phyloP scores from a whole-genome alignment of 2,797 vertebrate genomes.

The Botia almorhae region DNA sequence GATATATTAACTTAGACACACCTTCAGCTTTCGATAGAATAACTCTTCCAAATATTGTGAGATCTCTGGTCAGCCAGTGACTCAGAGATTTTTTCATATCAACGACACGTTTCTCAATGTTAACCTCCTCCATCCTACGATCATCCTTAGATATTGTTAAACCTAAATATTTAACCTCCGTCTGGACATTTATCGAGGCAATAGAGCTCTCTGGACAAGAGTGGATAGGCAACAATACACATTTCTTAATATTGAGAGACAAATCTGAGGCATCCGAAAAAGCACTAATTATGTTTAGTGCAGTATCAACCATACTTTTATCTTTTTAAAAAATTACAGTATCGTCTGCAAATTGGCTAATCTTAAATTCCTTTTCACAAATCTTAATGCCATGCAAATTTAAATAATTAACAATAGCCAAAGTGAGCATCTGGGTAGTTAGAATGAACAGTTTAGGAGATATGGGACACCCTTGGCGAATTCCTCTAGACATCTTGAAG shows the following conservation, averaged over 20 bases:
- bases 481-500: constrained; percentile 20
- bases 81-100: not conserved
- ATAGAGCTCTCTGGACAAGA: constrained; percentile 8
- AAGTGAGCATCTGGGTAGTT: no score
- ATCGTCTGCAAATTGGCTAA: constrained; percentile 43
- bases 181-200: constrained; percentile 25
- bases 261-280: constrained; percentile 17
- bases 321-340: no score
- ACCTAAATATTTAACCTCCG: constrained; percentile 6
- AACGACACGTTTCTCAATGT: not conserved
- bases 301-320: no score
- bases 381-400: constrained; percentile 19
- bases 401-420: constrained; percentile 3
- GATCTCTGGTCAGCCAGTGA: not conserved
- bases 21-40: not conserved
- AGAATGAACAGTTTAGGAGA: constrained; percentile 22
- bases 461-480: constrained; percentile 18
- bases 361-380: constrained; percentile 28
- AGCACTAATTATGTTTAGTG: not conserved
- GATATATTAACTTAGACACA: not conserved
- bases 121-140: not conserved
- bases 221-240: constrained; percentile 8
- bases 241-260: constrained; percentile 8
- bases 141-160: constrained; percentile 5
- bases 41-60: not conserved